Percentiles rank a stretch among this genome's conserved stretches.
These are phyloP conservation scores for Dryocosmus kuriphilus DNA, from an alignment of 2,888 invertebrate genomes.

Conservation along the genomic window DNA sequence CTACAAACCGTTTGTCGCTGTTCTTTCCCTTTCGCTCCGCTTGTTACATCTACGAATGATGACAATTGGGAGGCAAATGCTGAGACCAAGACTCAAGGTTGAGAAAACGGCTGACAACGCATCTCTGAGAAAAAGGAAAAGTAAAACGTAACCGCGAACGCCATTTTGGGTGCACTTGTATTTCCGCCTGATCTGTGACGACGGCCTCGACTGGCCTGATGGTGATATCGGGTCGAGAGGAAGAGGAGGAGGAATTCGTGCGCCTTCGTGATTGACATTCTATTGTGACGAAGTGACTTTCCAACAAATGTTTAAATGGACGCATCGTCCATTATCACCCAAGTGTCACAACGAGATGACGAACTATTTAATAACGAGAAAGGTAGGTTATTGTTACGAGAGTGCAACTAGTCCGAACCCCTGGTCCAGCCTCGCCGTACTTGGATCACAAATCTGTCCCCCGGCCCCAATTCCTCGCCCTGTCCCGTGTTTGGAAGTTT, in stretches of 20 bases:
- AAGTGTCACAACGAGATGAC: slow-evolving; percentile 98
- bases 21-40: neutral
- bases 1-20: neutral
- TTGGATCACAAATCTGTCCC: slow-evolving; percentile 43
- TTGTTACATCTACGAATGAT: slow-evolving; percentile 4
- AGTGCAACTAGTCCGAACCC: slow-evolving; percentile 51
- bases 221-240: slow-evolving; percentile 51
- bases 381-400: slow-evolving; percentile 81
- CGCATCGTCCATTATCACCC: slow-evolving; percentile 99
- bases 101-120: slow-evolving; percentile 10
- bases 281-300: slow-evolving; percentile 70
- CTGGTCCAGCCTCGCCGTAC: slow-evolving; percentile 61
- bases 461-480: slow-evolving; percentile 16
- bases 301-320: slow-evolving; percentile 91
- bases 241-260: slow-evolving; percentile 42
- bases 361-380: slow-evolving; percentile 95
- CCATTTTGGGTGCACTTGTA: slow-evolving; percentile 38
- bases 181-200: slow-evolving; percentile 28
- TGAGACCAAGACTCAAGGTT: neutral
- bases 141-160: slow-evolving; percentile 28
- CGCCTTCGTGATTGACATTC: slow-evolving; percentile 52
- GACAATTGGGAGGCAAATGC: slow-evolving; percentile 13
- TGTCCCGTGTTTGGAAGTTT: slow-evolving; percentile 34
- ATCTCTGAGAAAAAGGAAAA: slow-evolving; percentile 33
- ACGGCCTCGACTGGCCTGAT: slow-evolving; percentile 41